Evolutionary conservation across 2,797 vertebrate genomes (phyloP), one percentile per base, ranked within the genome.

Genomic region (Pseudocheirus occidentalis): DNA sequence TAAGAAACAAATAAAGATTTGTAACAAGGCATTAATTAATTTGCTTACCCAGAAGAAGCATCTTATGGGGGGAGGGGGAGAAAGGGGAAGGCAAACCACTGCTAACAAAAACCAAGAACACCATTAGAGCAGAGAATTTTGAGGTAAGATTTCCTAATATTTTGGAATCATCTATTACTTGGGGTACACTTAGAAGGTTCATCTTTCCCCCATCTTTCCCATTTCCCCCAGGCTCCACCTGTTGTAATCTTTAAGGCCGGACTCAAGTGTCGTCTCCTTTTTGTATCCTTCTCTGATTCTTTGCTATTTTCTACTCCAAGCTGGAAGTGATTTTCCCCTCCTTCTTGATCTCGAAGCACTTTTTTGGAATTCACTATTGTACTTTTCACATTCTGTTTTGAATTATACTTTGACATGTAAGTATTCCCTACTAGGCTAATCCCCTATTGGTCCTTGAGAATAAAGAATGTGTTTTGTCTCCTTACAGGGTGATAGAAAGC

Each of bases 161-260:
- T 90, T 87, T 53, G 90, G 53, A 87, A 93, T 92, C 89, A 66
- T 92, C 53, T 90, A 91, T 90, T 81, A 95, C 13, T 54, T 95
- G 58, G 93, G 94, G 53, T 90, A 90, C 40, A 89, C 92, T 94
- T 93, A 93, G 91, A 91, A 94, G 93, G 27, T 94, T 93, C 90
- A 93, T 96, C 94, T 92, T 58, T 90, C 16, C 6, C 0, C n/a
- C 73, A 87, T 24, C n/a, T 81, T 81, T 81, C n/a, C 66, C 18
- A 81, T 40, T 87, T 81, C 9, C 40, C 21, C 16, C 6, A 46
- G 18, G 21, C 18, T 81, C n/a, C 18, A 24, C n/a, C 66, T 81
- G 0, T 81, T 46, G n/a, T 81, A 81, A 81, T 46, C 6, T 46
- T 46, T 81, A 81, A 81, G 66, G 2, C 18, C n/a, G 18, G 24